Conservation (phyloP, 2,888 invertebrate genomes). For the Germaria angustata region DNA sequence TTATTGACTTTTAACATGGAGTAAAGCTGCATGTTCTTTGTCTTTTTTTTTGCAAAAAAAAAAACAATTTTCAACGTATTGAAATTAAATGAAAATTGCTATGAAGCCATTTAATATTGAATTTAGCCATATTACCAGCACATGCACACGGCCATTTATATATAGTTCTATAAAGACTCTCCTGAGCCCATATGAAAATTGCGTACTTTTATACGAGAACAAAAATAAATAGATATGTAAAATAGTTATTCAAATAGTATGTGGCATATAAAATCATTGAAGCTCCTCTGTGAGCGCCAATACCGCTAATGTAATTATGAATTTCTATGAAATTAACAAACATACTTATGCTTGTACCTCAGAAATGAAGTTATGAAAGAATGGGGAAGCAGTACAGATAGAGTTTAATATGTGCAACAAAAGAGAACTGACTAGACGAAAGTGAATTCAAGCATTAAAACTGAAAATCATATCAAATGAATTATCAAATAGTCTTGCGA, state of each 20-base stretch:
- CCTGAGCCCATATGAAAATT: conserved; percentile 6
- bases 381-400: neutral
- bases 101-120: conserved; percentile 68
- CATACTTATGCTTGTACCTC: neutral
- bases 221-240: neutral
- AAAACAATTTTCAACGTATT: conserved; percentile 76
- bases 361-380: neutral
- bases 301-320: conserved; percentile 5
- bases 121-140: conserved; percentile 56
- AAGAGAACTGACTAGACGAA: too few relatives aligned
- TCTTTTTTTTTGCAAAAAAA: conserved; percentile 71
- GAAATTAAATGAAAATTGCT: conserved; percentile 69
- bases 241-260: conserved; percentile 4
- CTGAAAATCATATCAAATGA: too few relatives aligned
- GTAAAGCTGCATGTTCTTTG: conserved; percentile 64
- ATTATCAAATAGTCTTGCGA: too few relatives aligned
- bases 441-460: too few relatives aligned
- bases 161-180: neutral
- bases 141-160: neutral
- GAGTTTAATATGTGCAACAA: too few relatives aligned
- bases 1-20: neutral
- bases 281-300: conserved; percentile 28
- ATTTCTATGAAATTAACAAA: conserved; percentile 14
- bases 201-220: neutral
- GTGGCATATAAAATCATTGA: conserved; percentile 10